Conservation (phyloP, 2,113 vertebrate genomes). For the Macroglossus sobrinus region DNA sequence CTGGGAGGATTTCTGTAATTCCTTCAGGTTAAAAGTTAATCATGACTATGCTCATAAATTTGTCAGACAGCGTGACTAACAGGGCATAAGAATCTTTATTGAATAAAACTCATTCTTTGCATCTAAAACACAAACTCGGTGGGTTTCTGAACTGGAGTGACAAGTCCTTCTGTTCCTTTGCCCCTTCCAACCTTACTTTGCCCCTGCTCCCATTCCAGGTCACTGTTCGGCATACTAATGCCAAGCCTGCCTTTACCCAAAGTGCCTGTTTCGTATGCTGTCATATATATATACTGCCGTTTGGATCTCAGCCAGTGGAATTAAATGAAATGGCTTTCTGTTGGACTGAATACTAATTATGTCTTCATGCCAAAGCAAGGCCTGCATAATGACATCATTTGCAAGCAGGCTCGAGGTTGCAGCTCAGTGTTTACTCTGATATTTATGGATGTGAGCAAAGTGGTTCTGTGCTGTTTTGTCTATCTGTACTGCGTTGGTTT, state of each 20-base stretch:
- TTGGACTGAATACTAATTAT: conserved; percentile 76
- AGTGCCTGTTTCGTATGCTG: conserved; percentile 65
- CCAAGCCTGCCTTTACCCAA: conserved; percentile 63
- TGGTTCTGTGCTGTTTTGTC: not conserved
- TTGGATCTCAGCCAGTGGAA: conserved; percentile 60
- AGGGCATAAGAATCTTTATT: conserved; percentile 36
- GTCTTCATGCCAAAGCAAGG: conserved; percentile 67
- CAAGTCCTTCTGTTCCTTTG: conserved; percentile 22
- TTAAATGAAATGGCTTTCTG: conserved; percentile 73
- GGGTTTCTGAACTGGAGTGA: not conserved
- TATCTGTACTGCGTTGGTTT: not conserved
- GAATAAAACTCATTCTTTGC: conserved; percentile 36
- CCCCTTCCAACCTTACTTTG: conserved; percentile 55
- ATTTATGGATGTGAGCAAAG: conserved; percentile 37
- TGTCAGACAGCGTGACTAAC: conserved; percentile 49
- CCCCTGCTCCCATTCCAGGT: conserved; percentile 48
- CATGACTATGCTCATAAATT: conserved; percentile 48
- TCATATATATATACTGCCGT: conserved; percentile 55
- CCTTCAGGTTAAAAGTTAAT: conserved; percentile 66
- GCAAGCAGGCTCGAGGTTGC: conserved; percentile 48
- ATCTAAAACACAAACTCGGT: conserved; percentile 17
- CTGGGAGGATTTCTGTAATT: conserved; percentile 42
- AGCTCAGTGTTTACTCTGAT: conserved; percentile 32
- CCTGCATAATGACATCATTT: conserved; percentile 74
- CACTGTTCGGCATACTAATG: conserved; percentile 65